These are phyloP conservation scores for Calephelis perditalis DNA, from an alignment of 2,888 invertebrate genomes.

Conservation along the genomic window DNA sequence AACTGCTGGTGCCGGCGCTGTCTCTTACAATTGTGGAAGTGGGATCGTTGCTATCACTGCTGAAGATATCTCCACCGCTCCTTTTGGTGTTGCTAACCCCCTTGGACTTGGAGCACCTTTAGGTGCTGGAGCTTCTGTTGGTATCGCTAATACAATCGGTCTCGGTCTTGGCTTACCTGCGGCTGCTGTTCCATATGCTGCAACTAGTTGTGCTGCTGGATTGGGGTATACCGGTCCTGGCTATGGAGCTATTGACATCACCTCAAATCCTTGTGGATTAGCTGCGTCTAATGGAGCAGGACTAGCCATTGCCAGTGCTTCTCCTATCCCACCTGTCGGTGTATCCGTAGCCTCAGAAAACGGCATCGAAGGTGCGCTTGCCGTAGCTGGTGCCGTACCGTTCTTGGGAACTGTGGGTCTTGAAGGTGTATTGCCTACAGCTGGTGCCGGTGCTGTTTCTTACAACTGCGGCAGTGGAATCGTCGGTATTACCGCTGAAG, in stretches of 20 bases:
- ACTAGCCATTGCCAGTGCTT: conserved; percentile 36
- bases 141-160: no score
- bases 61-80: conserved; percentile 23
- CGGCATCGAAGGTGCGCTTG: conserved; percentile 37
- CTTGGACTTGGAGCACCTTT: conserved; percentile 11
- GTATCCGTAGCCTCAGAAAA: conserved; percentile 17
- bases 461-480: conserved; percentile 29
- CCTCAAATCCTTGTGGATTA: not conserved
- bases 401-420: conserved; percentile 16
- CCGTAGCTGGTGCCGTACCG: conserved; percentile 30
- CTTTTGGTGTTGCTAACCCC: conserved; percentile 14
- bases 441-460: conserved; percentile 19
- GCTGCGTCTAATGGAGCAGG: conserved; percentile 11
- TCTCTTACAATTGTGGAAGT: conserved; percentile 34
- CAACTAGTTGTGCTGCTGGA: conserved; percentile 1
- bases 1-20: conserved; percentile 27
- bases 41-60: conserved; percentile 32
- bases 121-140: no score
- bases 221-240: not conserved
- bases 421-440: conserved; percentile 21
- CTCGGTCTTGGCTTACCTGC: conserved; percentile 2
- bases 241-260: not conserved
- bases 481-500: conserved; percentile 32
- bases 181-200: conserved; percentile 15
- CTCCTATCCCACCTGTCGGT: conserved; percentile 29